Conservation (phyloP, 2,113 vertebrate species). For the Halichoeres trimaculatus region DNA sequence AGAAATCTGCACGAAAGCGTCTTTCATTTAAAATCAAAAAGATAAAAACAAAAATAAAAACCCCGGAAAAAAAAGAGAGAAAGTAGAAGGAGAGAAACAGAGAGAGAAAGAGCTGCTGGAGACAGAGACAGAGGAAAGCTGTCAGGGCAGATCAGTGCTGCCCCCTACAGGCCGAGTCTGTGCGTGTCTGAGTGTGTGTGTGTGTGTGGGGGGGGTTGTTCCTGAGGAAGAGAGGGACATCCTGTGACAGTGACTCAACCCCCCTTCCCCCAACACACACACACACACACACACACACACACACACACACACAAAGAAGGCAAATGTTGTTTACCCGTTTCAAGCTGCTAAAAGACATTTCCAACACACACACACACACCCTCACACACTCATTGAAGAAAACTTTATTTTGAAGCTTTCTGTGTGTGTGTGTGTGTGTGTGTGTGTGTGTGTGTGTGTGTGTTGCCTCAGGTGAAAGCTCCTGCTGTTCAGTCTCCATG, state of each 20-base stretch:
- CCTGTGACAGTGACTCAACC: slow-evolving; percentile 89
- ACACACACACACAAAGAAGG: slow-evolving; percentile 23
- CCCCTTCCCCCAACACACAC: slow-evolving; percentile 58
- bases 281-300: slow-evolving; percentile 26
- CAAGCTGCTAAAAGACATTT: slow-evolving; percentile 36
- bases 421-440: slow-evolving; percentile 14
- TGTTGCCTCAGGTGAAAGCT: slow-evolving; percentile 72
- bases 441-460: slow-evolving; percentile 27
- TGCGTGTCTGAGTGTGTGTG: slow-evolving; percentile 27
- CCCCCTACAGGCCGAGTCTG: slow-evolving; percentile 75
- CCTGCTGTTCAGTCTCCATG: slow-evolving; percentile 30
- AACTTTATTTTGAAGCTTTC: slow-evolving; percentile 21
- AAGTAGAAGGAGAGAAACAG: not conserved
- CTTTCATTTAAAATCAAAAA: too few relatives aligned
- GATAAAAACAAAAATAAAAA: too few relatives aligned
- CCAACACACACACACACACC: slow-evolving; percentile 11
- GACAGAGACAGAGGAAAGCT: slow-evolving; percentile 3
- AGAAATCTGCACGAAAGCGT: too few relatives aligned
- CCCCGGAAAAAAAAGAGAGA: not conserved
- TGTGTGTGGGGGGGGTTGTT: slow-evolving; percentile 74
- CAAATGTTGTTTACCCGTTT: slow-evolving; percentile 38
- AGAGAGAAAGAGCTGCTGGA: slow-evolving; percentile 19
- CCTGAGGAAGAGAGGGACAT: slow-evolving; percentile 90
- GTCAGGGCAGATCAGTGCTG: slow-evolving; percentile 66
- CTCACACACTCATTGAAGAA: slow-evolving; percentile 16